Conservation (phyloP, 2,888 invertebrate species). For the Cylloceria caligata region DNA sequence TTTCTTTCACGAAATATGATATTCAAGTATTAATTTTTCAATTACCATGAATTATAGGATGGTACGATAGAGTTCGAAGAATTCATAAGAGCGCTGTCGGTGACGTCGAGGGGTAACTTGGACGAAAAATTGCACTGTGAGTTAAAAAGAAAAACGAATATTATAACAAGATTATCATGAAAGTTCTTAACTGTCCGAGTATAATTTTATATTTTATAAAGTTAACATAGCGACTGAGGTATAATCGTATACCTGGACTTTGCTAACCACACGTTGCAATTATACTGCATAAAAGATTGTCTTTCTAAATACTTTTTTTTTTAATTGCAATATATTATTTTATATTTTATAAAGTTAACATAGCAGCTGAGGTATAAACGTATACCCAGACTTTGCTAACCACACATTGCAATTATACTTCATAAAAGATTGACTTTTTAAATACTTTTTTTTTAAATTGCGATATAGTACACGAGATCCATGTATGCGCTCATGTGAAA, state of each 20-base stretch:
- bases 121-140: constrained; percentile 99
- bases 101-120: constrained; percentile 98
- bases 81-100: constrained; percentile 98
- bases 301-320: constrained; percentile 4
- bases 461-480: constrained; percentile 21
- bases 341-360: neutral
- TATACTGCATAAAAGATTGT: neutral
- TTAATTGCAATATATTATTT: neutral
- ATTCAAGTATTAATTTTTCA: constrained; percentile 12
- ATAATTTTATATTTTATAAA: neutral
- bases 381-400: neutral
- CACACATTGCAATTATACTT: constrained; percentile 1
- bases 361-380: neutral
- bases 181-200: neutral
- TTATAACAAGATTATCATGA: neutral
- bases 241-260: neutral
- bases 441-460: neutral
- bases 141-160: constrained; percentile 83
- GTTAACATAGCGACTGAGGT: neutral
- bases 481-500: neutral
- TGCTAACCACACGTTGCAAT: constrained; percentile 9
- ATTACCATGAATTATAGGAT: constrained; percentile 88
- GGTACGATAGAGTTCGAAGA: constrained; percentile 99
- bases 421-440: neutral
- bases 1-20: neutral